These are phyloP conservation scores for Scaptomyza flava DNA, from an alignment of 2,888 invertebrate genomes.

Conservation along the genomic window DNA sequence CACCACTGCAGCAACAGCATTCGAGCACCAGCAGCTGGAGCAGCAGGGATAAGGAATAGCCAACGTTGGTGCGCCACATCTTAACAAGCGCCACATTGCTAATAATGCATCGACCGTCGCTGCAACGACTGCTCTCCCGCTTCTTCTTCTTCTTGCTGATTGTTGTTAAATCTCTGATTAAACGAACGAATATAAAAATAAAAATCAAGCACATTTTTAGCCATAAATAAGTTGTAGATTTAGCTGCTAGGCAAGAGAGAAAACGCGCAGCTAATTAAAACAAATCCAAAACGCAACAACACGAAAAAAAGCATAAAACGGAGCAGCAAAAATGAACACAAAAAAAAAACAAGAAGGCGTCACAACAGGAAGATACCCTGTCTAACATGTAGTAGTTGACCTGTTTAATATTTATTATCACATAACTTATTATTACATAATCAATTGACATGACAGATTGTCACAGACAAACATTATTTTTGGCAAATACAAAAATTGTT, in stretches of 20 bases:
- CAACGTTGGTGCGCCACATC: slow-evolving; percentile 65
- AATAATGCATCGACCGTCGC: slow-evolving; percentile 43
- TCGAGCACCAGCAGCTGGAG: slow-evolving; percentile 48
- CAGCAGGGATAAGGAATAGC: slow-evolving; percentile 47
- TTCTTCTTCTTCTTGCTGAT: slow-evolving; percentile 12
- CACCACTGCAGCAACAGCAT: slow-evolving; percentile 32
- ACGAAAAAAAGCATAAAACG: slow-evolving; percentile 33
- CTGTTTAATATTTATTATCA: not conserved
- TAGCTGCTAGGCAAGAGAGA: slow-evolving; percentile 35
- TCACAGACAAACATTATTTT: not conserved
- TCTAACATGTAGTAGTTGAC: not conserved
- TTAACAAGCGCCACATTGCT: slow-evolving; percentile 73
- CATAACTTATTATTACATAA: too few species aligned
- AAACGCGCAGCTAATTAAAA: slow-evolving; percentile 64
- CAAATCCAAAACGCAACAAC: slow-evolving; percentile 64
- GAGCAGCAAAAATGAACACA: slow-evolving; percentile 3
- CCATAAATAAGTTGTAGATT: slow-evolving; percentile 38
- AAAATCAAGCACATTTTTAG: slow-evolving; percentile 24
- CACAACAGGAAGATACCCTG: not conserved
- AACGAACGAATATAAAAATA: slow-evolving; percentile 5
- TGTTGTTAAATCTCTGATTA: slow-evolving; percentile 19
- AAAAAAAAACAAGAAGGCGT: not conserved
- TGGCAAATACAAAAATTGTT: not conserved
- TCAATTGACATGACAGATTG: too few species aligned
- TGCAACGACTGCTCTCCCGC: slow-evolving; percentile 23